These are phyloP conservation scores for Neoniphon sammara DNA, from an alignment of 2,797 vertebrate genomes.

Conservation along the genomic window DNA sequence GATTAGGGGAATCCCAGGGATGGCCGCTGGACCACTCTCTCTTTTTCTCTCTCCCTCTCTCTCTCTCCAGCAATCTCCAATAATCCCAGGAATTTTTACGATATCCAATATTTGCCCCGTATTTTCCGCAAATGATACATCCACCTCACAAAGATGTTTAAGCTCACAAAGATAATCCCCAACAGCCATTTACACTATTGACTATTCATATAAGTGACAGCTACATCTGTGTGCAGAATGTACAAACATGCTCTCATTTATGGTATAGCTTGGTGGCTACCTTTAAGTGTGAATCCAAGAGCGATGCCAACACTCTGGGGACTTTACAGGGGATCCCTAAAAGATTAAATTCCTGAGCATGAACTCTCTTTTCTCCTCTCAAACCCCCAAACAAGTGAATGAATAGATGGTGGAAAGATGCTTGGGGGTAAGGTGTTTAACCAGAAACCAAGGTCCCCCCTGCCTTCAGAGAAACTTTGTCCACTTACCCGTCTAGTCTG, in stretches of 20 bases:
- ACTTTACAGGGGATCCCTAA: constrained; percentile 58
- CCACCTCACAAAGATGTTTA: constrained; percentile 76
- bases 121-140: constrained; percentile 80
- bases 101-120: constrained; percentile 84
- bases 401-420: constrained; percentile 82
- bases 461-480: constrained; percentile 92
- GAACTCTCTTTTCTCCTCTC: constrained; percentile 58
- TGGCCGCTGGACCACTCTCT: constrained; percentile 77
- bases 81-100: constrained; percentile 83
- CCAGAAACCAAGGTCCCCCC: constrained; percentile 78
- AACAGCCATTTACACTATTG: constrained; percentile 60
- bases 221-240: constrained; percentile 39
- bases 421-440: constrained; percentile 79
- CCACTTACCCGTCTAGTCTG: constrained; percentile 99
- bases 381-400: constrained; percentile 75
- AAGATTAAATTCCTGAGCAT: constrained; percentile 59
- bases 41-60: constrained; percentile 56
- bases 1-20: constrained; percentile 83
- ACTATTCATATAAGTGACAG: constrained; percentile 50
- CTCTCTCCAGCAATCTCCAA: constrained; percentile 78
- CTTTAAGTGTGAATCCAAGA: constrained; percentile 58
- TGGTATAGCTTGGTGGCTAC: constrained; percentile 55
- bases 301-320: constrained; percentile 44
- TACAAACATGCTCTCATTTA: constrained; percentile 54
- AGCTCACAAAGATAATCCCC: constrained; percentile 73